A percentile compares a stretch with the other conserved stretches of the same genome.
Conservation (phyloP, 2,888 invertebrate genomes). For the Limulus polyphemus region DNA sequence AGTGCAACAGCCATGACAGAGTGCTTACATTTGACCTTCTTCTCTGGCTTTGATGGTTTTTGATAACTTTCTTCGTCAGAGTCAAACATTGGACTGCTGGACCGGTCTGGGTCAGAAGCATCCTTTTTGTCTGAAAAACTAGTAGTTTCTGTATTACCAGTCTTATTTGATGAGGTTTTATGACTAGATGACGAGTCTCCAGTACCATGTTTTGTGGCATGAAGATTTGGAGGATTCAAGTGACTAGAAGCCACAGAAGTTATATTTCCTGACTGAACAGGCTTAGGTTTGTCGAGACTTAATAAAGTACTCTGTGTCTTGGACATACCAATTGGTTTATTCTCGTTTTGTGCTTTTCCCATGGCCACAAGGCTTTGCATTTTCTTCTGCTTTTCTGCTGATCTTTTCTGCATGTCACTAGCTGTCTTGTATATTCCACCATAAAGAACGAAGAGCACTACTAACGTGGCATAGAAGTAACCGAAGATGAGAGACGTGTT, state of each 20-base stretch:
- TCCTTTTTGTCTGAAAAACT: slow-evolving; percentile 28
- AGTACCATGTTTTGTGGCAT: slow-evolving; percentile 10
- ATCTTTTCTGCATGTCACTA: slow-evolving; percentile 92
- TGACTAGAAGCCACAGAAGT: slow-evolving; percentile 32
- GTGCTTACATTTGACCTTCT: background rate
- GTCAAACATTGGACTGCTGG: slow-evolving; percentile 83
- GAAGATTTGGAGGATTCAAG: too few relatives aligned
- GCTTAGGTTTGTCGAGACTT: slow-evolving; percentile 56
- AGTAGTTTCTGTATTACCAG: slow-evolving; percentile 44
- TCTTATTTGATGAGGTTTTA: slow-evolving; percentile 46
- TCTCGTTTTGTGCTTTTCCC: slow-evolving; percentile 52
- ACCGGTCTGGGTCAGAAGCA: slow-evolving; percentile 55
- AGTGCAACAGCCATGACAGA: too few relatives aligned
- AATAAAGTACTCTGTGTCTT: slow-evolving; percentile 57
- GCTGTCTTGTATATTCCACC: slow-evolving; percentile 96
- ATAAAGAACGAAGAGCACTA: slow-evolving; percentile 88
- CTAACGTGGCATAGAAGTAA: slow-evolving; percentile 94
- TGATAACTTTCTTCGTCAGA: slow-evolving; percentile 66
- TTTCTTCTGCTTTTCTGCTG: slow-evolving; percentile 88
- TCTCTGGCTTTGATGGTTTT: slow-evolving; percentile 3
- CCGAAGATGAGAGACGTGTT: slow-evolving; percentile 92
- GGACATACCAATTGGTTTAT: slow-evolving; percentile 54
- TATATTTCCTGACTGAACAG: slow-evolving; percentile 7
- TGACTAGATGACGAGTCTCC: slow-evolving; percentile 39
- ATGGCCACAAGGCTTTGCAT: slow-evolving; percentile 89